A percentile compares a stretch with the other conserved stretches of the same genome.
phyloP scores from a whole-genome alignment of 2,888 invertebrate genomes.

The Rosalia funebris region DNA sequence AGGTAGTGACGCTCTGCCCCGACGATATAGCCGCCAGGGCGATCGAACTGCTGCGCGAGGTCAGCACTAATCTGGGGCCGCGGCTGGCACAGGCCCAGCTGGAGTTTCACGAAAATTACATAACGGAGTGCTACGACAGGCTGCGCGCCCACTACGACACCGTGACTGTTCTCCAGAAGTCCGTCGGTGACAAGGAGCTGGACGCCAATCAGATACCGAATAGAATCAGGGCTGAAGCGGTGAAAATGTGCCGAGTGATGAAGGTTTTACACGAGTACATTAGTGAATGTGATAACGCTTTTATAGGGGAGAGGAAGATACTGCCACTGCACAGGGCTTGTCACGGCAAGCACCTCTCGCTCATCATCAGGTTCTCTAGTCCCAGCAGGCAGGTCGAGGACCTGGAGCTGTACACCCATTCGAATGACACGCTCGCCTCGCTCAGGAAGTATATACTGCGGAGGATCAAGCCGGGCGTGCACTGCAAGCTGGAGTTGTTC shows the following conservation, averaged over 20 bases:
- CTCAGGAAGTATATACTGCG: slow-evolving; percentile 82
- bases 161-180: slow-evolving; percentile 72
- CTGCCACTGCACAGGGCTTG: slow-evolving; percentile 90
- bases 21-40: slow-evolving; percentile 94
- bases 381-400: slow-evolving; percentile 91
- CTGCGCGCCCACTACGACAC: slow-evolving; percentile 88
- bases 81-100: slow-evolving; percentile 80
- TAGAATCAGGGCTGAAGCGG: slow-evolving; percentile 74
- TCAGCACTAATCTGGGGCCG: slow-evolving; percentile 92
- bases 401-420: slow-evolving; percentile 91
- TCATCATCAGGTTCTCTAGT: slow-evolving; percentile 83
- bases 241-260: slow-evolving; percentile 91
- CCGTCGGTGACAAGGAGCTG: slow-evolving; percentile 64
- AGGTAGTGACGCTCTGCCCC: slow-evolving; percentile 82
- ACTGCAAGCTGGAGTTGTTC: slow-evolving; percentile 91
- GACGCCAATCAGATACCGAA: slow-evolving; percentile 63
- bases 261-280: slow-evolving; percentile 95
- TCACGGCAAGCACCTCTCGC: slow-evolving; percentile 87
- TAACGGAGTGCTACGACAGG: slow-evolving; percentile 91
- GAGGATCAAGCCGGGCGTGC: slow-evolving; percentile 71
- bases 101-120: slow-evolving; percentile 91
- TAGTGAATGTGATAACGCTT: slow-evolving; percentile 91
- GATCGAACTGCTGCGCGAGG: slow-evolving; percentile 90
- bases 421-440: slow-evolving; percentile 91
- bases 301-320: slow-evolving; percentile 87